Conservation (phyloP, 2,888 invertebrate species). For the Hemaris fuciformis region DNA sequence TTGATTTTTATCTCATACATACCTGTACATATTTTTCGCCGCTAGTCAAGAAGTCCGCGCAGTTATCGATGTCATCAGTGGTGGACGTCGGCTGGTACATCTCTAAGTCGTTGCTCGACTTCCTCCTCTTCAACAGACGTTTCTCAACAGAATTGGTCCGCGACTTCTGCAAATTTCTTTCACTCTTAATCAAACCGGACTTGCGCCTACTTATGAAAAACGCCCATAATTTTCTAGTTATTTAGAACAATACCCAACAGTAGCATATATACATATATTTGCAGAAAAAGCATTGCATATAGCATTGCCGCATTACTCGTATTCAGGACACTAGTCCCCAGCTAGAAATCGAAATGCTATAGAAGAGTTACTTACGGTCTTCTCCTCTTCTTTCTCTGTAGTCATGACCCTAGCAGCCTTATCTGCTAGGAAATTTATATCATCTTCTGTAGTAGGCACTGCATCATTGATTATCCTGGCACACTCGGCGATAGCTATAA, state of each 20-base stretch:
- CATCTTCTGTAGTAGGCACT: constrained; percentile 59
- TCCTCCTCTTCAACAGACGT: constrained; percentile 51
- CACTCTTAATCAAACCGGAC: neutral
- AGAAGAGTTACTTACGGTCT: constrained; percentile 16
- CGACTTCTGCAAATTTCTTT: neutral
- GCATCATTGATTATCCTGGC: constrained; percentile 53
- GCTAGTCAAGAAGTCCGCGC: constrained; percentile 55
- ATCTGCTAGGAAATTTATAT: constrained; percentile 67
- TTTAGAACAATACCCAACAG: no score
- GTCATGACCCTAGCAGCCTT: constrained; percentile 74
- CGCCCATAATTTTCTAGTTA: no score
- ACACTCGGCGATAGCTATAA: constrained; percentile 70
- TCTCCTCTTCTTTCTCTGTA: constrained; percentile 56
- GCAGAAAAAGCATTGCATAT: no score
- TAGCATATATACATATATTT: no score
- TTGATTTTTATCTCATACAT: no score
- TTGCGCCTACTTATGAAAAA: no score
- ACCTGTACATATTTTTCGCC: constrained; percentile 75
- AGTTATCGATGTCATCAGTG: constrained; percentile 67
- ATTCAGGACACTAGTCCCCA: neutral
- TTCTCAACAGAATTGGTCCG: constrained; percentile 53
- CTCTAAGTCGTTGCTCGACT: constrained; percentile 69
- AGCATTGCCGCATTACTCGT: neutral
- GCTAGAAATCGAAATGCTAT: neutral
- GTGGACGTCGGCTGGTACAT: constrained; percentile 76